A percentile compares a stretch with the other conserved stretches of the same genome.
phyloP scores from a whole-genome alignment of 2,797 vertebrate genomes.

The Enteromius argenteus region DNA sequence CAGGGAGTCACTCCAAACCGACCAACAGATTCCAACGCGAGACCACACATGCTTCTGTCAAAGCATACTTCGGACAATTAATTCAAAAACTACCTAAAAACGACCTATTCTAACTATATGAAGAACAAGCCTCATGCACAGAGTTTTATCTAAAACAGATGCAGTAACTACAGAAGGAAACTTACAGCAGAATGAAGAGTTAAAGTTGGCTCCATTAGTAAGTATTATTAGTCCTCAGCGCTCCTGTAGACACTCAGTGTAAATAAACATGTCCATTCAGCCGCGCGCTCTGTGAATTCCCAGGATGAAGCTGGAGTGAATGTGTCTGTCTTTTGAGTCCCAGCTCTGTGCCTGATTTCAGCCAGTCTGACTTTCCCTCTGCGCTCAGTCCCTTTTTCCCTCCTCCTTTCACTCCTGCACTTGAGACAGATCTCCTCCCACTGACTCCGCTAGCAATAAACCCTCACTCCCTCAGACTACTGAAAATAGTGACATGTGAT shows the following conservation, averaged over 20 bases:
- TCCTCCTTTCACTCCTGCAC: constrained; percentile 46
- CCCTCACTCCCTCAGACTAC: constrained; percentile 72
- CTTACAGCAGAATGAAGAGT: constrained; percentile 80
- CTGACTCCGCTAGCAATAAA: constrained; percentile 77
- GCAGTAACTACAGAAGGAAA: constrained; percentile 54
- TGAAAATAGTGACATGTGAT: constrained; percentile 68
- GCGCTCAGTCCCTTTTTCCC: constrained; percentile 43
- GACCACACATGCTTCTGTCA: constrained; percentile 74
- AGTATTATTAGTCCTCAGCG: constrained; percentile 71
- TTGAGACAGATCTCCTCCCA: constrained; percentile 71
- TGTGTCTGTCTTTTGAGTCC: constrained; percentile 46
- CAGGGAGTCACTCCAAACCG: background rate
- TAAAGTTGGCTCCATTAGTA: constrained; percentile 84
- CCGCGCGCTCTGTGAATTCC: constrained; percentile 52
- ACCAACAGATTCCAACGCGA: constrained; percentile 75
- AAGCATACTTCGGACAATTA: constrained; percentile 62
- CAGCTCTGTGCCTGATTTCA: constrained; percentile 40
- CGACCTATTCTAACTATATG: constrained; percentile 12
- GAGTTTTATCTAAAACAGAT: constrained; percentile 37
- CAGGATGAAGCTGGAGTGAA: constrained; percentile 51
- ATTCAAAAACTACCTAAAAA: background rate
- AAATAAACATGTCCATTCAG: constrained; percentile 77
- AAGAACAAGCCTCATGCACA: background rate
- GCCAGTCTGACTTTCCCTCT: constrained; percentile 57
- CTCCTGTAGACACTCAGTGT: constrained; percentile 71